These are phyloP conservation scores for Phymastichus coffea DNA, from an alignment of 1,140 invertebrate genomes.

Conservation along the genomic window DNA sequence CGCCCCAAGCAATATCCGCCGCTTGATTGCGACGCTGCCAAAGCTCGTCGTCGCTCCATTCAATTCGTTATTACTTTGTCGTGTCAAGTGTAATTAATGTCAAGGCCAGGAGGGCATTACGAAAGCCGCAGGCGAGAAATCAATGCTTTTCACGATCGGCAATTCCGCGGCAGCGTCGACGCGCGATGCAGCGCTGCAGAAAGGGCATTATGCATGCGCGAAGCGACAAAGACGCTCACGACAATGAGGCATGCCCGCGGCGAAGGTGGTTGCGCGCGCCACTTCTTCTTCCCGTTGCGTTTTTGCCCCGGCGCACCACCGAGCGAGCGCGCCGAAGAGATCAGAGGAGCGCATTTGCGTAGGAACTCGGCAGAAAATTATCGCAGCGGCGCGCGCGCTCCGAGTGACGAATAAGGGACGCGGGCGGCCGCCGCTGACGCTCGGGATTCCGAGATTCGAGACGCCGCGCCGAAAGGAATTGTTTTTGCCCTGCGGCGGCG, in stretches of 20 bases:
- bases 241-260: neutral
- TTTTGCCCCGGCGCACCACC: neutral
- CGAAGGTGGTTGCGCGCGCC: neutral
- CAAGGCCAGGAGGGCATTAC: no score
- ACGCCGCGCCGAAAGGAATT: no score
- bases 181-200: no score
- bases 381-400: neutral
- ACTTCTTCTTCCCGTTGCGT: neutral
- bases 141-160: no score
- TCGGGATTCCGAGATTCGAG: slow-evolving; percentile 2
- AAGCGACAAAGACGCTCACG: no score
- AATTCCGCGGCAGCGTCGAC: no score
- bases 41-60: no score
- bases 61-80: no score
- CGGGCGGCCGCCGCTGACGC: slow-evolving; percentile 18
- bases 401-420: slow-evolving; percentile 11
- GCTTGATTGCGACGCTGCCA: no score
- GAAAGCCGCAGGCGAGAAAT: no score
- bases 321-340: neutral
- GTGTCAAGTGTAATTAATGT: no score
- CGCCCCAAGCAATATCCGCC: neutral
- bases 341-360: slow-evolving; percentile 13
- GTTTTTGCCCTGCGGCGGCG: no score
- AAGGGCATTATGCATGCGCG: neutral
- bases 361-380: slow-evolving; percentile 15